A percentile compares a stretch with the other conserved stretches of the same genome.
These are phyloP conservation scores for Scaptomyza parva DNA, from an alignment of 2,888 invertebrate genomes.

Conservation along the genomic window DNA sequence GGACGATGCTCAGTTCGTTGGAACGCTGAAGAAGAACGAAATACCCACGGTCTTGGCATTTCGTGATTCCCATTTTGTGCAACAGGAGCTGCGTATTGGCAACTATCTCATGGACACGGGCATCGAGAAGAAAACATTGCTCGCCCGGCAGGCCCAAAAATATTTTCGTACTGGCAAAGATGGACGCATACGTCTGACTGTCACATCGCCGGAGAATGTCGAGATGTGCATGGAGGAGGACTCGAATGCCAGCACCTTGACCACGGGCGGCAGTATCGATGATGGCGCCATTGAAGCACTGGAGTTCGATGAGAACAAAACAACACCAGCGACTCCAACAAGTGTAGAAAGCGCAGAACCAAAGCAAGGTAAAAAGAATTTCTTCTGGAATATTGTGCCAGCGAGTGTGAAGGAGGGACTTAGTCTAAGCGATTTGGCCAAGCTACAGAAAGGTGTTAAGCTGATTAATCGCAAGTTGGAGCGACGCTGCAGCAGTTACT, in stretches of 20 bases:
- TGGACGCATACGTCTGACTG: conserved; percentile 79
- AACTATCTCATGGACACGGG: conserved; percentile 84
- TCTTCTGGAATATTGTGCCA: conserved; percentile 83
- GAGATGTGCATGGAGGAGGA: conserved; percentile 81
- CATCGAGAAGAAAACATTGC: conserved; percentile 81
- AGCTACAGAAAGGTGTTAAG: conserved; percentile 68
- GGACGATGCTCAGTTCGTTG: conserved; percentile 58
- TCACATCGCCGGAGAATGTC: conserved; percentile 84
- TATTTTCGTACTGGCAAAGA: conserved; percentile 64
- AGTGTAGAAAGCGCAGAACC: conserved; percentile 29
- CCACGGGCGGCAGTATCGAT: conserved; percentile 64
- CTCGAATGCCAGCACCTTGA: conserved; percentile 59
- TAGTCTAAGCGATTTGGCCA: conserved; percentile 78
- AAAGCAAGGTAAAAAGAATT: conserved; percentile 64
- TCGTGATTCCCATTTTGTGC: conserved; percentile 84
- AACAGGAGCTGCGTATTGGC: conserved; percentile 84
- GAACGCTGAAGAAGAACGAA: conserved; percentile 82
- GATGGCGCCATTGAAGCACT: conserved; percentile 82
- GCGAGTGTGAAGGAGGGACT: conserved; percentile 81
- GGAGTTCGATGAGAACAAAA: conserved; percentile 73
- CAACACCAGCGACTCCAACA: conserved; percentile 18
- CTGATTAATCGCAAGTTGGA: conserved; percentile 72
- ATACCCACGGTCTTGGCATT: conserved; percentile 84
- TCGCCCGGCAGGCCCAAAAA: conserved; percentile 64
- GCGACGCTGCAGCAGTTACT: conserved; percentile 72